These are phyloP conservation scores for Paedocypris sp. DNA, from an alignment of 2,113 vertebrate genomes.

Conservation along the genomic window DNA sequence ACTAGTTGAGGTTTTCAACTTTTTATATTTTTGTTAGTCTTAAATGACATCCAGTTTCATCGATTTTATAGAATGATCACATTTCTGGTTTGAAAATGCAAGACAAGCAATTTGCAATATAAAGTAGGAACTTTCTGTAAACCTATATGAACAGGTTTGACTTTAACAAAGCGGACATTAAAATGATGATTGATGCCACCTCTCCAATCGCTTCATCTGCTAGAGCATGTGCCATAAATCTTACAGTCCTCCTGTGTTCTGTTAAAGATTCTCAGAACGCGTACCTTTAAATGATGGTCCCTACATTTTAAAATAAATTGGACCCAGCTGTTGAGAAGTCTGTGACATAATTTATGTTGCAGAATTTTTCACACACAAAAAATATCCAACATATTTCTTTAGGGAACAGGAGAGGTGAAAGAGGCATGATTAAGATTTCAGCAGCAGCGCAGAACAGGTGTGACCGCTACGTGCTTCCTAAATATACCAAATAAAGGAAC, in stretches of 20 bases:
- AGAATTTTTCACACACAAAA: background rate
- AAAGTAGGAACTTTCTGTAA: background rate
- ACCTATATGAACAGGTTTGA: background rate
- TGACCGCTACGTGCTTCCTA: background rate
- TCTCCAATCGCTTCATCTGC: slow-evolving; percentile 5
- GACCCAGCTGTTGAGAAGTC: background rate
- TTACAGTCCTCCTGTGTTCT: background rate
- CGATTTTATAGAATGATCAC: too few relatives aligned
- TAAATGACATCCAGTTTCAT: too few relatives aligned
- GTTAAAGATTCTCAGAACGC: background rate
- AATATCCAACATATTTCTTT: background rate
- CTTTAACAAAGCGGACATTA: background rate
- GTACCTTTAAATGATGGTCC: background rate
- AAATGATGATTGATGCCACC: slow-evolving; percentile 9
- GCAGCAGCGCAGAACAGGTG: background rate
- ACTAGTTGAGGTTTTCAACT: too few relatives aligned
- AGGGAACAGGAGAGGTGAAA: background rate
- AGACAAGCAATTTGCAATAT: too few relatives aligned
- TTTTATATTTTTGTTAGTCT: too few relatives aligned
- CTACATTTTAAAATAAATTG: background rate
- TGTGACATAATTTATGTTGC: background rate
- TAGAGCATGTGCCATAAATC: slow-evolving; percentile 18
- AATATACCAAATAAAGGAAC: background rate
- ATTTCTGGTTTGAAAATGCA: too few relatives aligned
- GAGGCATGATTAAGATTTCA: background rate